Evolutionary conservation across 2,113 vertebrate species (phyloP).

Genomic region (Clarias batrachus): DNA sequence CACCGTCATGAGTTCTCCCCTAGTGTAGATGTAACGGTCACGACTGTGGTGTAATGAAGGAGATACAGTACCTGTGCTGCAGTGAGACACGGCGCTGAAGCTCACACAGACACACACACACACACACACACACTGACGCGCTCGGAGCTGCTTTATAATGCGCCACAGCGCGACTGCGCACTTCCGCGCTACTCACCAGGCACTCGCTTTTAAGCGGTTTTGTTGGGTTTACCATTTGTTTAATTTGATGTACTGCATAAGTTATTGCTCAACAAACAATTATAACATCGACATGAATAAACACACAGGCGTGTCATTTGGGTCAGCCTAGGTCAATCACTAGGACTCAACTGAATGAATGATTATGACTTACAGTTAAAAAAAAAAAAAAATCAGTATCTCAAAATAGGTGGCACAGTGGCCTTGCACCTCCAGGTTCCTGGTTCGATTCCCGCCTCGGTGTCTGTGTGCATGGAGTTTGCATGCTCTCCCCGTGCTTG

Average conservation of each 20-base stretch:
- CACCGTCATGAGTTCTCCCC: too few species aligned
- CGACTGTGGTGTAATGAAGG: not conserved
- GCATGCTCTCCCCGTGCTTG: too few species aligned
- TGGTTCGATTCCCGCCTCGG: too few species aligned
- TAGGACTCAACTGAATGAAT: too few species aligned
- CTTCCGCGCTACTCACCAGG: not conserved
- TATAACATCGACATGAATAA: not conserved
- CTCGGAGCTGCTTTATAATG: conserved; percentile 42
- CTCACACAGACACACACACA: not conserved
- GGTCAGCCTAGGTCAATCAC: not conserved
- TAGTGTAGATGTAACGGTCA: not conserved
- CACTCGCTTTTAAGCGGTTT: not conserved
- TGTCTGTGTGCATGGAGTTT: too few species aligned
- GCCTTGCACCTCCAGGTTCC: too few species aligned
- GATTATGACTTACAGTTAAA: too few species aligned
- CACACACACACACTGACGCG: conserved; percentile 36
- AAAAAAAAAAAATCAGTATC: too few species aligned
- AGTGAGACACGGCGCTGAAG: not conserved
- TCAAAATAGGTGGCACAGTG: too few species aligned
- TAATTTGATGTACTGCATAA: too few species aligned
- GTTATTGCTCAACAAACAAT: not conserved
- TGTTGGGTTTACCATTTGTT: not conserved
- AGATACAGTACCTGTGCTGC: conserved; percentile 47
- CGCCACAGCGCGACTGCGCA: conserved; percentile 45
- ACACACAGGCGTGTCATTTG: not conserved